Base-by-base conservation (phyloP, 2,888 invertebrate genomes). In the Catonia carolina region DNA sequence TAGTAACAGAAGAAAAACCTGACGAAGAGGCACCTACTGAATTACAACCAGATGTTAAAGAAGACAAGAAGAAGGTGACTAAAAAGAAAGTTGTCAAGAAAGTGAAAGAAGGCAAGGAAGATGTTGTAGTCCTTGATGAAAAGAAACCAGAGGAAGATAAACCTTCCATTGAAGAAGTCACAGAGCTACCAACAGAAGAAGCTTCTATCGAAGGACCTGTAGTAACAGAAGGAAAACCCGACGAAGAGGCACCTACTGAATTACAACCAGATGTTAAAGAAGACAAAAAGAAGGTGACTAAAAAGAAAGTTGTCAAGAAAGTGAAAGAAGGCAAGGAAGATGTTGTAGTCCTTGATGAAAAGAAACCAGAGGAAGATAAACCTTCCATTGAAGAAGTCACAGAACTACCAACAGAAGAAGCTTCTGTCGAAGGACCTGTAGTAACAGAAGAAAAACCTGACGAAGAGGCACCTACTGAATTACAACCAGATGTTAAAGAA, bases 211-310 rank as follows among this genome's bases (percentile, higher is more conserved):
- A n/a, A n/a, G n/a, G 22, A 2, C 41, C 41, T 53, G 1, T 7
- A 67, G 69, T 69, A 63, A 69, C 69, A 66, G 77, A 77, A 67
- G 76, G 75, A 70, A 69, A 75, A 23, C 61, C 71, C 62, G 74
- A 76, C 2, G 74, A 74, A 69, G 68, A 67, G 7, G 70, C 53
- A 8, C 53, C 67, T n/a, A 61, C 68, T 57, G 61, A 66, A n/a
- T n/a, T n/a, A n/a, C n/a, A n/a, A n/a, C n/a, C n/a, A n/a, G n/a
- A n/a, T n/a, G n/a, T n/a, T n/a, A n/a, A n/a, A n/a, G n/a, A n/a
- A n/a, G n/a, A n/a, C n/a, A 31, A 55, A 15, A 7, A 60, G 45
- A 15, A 7, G 20, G 18, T 12, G 18, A 42, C 45, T 7, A 57
- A 67, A 12, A 15, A 58, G 55, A 53, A 62, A 60, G n/a, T 58